Percentiles rank a stretch among this genome's conserved stretches.
Evolutionary conservation across 1,140 invertebrate genomes (phyloP).

Genomic region (Scaptomyza graminum): DNA sequence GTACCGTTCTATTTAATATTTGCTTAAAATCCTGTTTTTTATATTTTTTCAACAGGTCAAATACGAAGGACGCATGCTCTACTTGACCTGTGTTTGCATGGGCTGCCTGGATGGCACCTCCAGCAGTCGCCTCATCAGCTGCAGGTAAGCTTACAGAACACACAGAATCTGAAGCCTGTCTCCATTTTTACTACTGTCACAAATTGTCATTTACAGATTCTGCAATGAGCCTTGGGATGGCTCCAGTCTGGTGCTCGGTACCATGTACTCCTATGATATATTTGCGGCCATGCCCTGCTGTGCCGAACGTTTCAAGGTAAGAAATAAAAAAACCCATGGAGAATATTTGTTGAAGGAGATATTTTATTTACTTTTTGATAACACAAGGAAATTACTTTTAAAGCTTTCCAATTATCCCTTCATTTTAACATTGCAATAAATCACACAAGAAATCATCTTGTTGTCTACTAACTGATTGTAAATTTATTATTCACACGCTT

Average conservation of each 20-base stretch:
- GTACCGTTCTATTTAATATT: not conserved
- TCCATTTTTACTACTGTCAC: no score
- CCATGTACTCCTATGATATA: constrained; percentile 99
- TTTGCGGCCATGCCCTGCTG: constrained; percentile 98
- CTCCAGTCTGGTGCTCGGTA: constrained; percentile 95
- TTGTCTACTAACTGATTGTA: no score
- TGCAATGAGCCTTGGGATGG: constrained; percentile 96
- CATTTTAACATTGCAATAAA: no score
- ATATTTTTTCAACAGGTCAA: constrained; percentile 88
- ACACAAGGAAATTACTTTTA: no score
- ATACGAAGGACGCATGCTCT: constrained; percentile 94
- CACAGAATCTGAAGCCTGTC: not conserved
- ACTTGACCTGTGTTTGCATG: constrained; percentile 97
- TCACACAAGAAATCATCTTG: no score
- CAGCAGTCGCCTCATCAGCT: constrained; percentile 89
- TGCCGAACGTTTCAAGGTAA: constrained; percentile 94
- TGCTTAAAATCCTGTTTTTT: not conserved
- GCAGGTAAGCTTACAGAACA: constrained; percentile 84
- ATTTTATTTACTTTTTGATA: no score
- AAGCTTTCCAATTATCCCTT: no score
- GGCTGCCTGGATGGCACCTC: constrained; percentile 93
- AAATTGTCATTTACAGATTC: constrained; percentile 84
- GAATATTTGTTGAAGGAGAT: not conserved
- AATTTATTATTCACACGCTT: not conserved
- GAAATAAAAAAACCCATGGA: not conserved